These are phyloP conservation scores for Masticophis lateralis DNA, from an alignment of 2,797 vertebrate species.

Conservation along the genomic window DNA sequence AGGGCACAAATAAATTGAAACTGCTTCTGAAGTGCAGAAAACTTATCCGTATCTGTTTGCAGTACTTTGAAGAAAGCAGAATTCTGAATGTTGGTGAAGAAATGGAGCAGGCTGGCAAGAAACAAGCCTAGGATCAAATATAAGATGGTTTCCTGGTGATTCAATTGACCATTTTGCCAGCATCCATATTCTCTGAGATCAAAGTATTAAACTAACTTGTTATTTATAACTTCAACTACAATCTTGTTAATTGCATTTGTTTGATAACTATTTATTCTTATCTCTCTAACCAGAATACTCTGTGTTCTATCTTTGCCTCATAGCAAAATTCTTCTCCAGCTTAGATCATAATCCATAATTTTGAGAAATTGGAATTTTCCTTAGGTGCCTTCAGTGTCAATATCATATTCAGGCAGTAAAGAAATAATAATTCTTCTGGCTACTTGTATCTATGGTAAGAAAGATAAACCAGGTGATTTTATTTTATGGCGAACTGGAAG, in stretches of 20 bases:
- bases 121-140: rapidly evolving
- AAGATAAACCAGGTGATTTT: neutral
- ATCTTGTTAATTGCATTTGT: neutral
- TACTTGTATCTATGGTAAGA: neutral
- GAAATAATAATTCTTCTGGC: neutral
- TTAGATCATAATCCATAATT: neutral
- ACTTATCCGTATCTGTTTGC: neutral
- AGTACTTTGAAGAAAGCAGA: neutral
- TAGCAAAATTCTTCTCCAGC: neutral
- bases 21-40: slow-evolving; percentile 18
- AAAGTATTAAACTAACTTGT: neutral
- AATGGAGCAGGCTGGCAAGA: neutral
- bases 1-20: neutral
- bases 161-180: neutral
- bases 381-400: neutral
- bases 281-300: neutral
- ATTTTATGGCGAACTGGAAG: neutral
- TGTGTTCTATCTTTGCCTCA: neutral
- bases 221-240: neutral
- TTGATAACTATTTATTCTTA: neutral
- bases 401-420: neutral
- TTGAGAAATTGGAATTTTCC: neutral
- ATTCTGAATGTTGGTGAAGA: neutral
- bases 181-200: neutral
- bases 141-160: neutral